Evolutionary conservation across 2,113 vertebrate genomes (phyloP), one percentile per base, ranked within the genome.

Genomic region (Eleginops maclovinus): DNA sequence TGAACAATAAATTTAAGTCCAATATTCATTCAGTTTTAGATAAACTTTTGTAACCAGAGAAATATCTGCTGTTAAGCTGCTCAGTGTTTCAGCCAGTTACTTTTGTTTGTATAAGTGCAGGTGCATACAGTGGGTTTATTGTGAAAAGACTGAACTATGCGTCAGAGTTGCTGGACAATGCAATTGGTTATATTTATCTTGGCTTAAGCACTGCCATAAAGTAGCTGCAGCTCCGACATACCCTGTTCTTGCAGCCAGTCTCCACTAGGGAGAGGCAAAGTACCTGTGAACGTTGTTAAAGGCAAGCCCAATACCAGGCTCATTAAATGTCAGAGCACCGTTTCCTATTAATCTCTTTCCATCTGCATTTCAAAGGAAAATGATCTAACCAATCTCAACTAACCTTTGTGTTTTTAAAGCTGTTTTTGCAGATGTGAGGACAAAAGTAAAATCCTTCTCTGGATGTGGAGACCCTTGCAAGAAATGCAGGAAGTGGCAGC

Each of bases 211-310:
- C 31, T 36, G 31, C 28, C 24, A 12, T 28, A 54, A 69, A 13
- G 41, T 28, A 16, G 51, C 41, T 31, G 16, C 47, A 19, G 5
- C 51, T 21, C 9, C 14, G 36, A 41, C 36, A 9, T 14, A 6
- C 15, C 28, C 26, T 28, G 10, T 44, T 24, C 15, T 15, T 73
- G 24, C 10, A 55, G 21, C 8, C 26, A 13, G 2, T 22, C 4
- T 67, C 49, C 77, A 68, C 40, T 1, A 68, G 61, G 46, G 1
- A 70, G 66, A 68, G 50, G 22, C 51, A 68, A 44, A 77, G 1
- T 2, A 19, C 16, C 9, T 1, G 1, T 66, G 8, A 44, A 14
- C 5, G 5, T 0, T 5, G 21, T 24, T 3, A 26, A 40, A 0
- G 0, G 4, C 44, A 10, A 47, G n/a, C 17, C 31, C n/a, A n/a